Percentiles rank a stretch among this genome's conserved stretches.
Evolutionary conservation across 1,140 invertebrate species (phyloP).

Genomic region (Drosophila hydei): DNA sequence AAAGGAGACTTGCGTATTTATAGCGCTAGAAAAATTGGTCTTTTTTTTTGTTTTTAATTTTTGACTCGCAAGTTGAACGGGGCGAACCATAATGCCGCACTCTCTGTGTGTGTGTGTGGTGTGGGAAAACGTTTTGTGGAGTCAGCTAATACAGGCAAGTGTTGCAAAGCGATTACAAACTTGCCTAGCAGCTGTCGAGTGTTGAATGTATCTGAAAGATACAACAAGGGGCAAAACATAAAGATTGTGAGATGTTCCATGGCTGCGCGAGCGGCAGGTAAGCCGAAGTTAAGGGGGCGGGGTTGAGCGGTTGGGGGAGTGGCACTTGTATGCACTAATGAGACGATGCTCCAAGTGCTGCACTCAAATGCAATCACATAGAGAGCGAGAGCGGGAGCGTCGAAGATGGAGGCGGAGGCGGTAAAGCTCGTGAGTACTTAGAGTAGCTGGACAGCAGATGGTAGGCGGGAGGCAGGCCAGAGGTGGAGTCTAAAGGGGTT

Average conservation of each 20-base stretch:
- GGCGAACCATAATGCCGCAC: constrained; percentile 11
- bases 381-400: background rate
- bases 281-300: background rate
- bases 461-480: background rate
- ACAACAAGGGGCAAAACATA: constrained; percentile 30
- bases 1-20: constrained; percentile 58
- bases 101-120: constrained; percentile 27
- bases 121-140: constrained; percentile 61
- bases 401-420: constrained; percentile 2
- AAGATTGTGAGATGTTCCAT: constrained; percentile 23
- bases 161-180: constrained; percentile 45
- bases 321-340: constrained; percentile 45
- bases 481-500: background rate
- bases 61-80: constrained; percentile 22
- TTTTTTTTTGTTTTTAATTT: constrained; percentile 34
- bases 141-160: constrained; percentile 24
- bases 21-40: constrained; percentile 62
- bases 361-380: constrained; percentile 36
- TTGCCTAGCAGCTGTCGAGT: constrained; percentile 58
- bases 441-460: constrained; percentile 23
- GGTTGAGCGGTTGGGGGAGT: background rate
- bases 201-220: constrained; percentile 47
- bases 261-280: background rate
- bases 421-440: background rate
- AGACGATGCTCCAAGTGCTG: constrained; percentile 35